Evolutionary conservation across 2,888 invertebrate species (phyloP).

Genomic region (Smittia sp.): DNA sequence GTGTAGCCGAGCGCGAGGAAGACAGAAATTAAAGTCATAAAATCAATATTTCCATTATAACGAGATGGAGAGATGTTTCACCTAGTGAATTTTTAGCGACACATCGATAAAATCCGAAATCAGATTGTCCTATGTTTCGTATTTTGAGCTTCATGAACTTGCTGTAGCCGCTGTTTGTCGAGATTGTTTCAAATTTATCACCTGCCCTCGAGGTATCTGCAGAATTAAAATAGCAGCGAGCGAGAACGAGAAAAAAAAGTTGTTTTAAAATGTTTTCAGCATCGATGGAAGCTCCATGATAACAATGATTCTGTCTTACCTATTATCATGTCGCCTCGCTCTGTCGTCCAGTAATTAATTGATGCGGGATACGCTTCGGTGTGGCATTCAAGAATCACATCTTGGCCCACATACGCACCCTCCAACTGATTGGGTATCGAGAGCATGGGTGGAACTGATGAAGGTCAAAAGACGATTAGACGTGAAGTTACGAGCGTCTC

Average conservation of each 20-base stretch:
- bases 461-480: constrained; percentile 43
- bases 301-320: constrained; percentile 59
- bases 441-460: constrained; percentile 86
- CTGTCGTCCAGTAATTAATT: constrained; percentile 93
- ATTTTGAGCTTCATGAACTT: constrained; percentile 90
- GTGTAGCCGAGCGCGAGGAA: not conserved
- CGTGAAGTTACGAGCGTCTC: no score
- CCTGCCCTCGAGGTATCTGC: constrained; percentile 71
- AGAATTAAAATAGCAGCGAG: constrained; percentile 1
- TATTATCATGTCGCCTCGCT: constrained; percentile 88
- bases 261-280: not conserved
- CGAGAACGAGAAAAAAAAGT: no score
- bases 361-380: constrained; percentile 90
- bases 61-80: not conserved
- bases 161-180: constrained; percentile 81
- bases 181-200: constrained; percentile 82
- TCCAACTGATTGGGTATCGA: constrained; percentile 91
- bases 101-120: constrained; percentile 87
- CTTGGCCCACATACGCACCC: constrained; percentile 84
- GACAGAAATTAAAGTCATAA: constrained; percentile 23
- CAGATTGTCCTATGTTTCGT: constrained; percentile 70
- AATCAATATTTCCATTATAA: constrained; percentile 21
- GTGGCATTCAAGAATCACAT: constrained; percentile 83
- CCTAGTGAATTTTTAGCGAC: constrained; percentile 83
- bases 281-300: not conserved